Evolutionary conservation across 2,888 invertebrate species (phyloP).

Genomic region (Tetanocera ferruginea): DNA sequence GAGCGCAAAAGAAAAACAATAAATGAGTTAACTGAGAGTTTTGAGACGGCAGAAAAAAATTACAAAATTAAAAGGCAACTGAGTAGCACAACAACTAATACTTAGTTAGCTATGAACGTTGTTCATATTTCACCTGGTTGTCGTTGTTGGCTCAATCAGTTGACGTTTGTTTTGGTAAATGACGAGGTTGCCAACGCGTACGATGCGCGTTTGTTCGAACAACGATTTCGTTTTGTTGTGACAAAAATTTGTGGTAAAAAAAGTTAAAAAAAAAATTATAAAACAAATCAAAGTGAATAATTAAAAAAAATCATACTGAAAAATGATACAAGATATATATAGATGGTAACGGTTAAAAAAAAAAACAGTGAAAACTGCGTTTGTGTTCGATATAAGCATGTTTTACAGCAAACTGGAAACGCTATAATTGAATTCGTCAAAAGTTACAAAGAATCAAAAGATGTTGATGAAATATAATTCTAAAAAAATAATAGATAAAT

Average conservation of each 20-base stretch:
- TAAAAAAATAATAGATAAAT: background rate
- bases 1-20: background rate
- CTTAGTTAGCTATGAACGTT: background rate
- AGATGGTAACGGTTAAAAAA: background rate
- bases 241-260: conserved; percentile 55
- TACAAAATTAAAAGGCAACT: background rate
- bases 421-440: background rate
- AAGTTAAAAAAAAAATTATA: background rate
- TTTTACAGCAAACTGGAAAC: background rate
- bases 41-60: background rate
- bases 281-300: background rate
- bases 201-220: background rate
- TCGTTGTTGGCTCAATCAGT: conserved; percentile 46
- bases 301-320: background rate
- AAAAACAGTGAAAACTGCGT: background rate
- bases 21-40: background rate
- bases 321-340: background rate
- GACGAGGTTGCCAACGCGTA: conserved; percentile 10
- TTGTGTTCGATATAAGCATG: background rate
- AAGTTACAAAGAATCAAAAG: background rate
- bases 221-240: background rate
- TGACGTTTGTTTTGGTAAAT: conserved; percentile 49
- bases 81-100: background rate
- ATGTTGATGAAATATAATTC: background rate
- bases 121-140: conserved; percentile 20